Evolutionary conservation across 1,140 invertebrate species (phyloP), one percentile per base, ranked within the genome.

Genomic region (Zophobas atratus): DNA sequence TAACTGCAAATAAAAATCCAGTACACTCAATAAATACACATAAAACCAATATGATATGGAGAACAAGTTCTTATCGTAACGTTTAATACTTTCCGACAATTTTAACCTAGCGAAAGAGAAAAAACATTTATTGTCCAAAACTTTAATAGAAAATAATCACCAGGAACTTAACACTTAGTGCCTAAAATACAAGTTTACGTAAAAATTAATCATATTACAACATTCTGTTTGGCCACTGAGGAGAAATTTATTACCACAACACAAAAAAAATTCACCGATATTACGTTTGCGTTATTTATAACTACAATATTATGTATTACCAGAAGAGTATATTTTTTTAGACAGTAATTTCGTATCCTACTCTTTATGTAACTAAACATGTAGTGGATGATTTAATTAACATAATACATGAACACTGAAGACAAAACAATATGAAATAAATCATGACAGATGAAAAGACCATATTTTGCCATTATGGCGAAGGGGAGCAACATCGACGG

Each of bases 381-480:
- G 49, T 53, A 73, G 49, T 53, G 70, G 70, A 72, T 51, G 70
- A 53, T 72, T 72, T 73, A 80, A 75, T 75, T 71, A 78, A 77
- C 72, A 63, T 79, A 81, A 53, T 79, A 70, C 75, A 74, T 77
- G 72, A 81, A 79, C 75, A 76, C 70, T 81, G 77, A 79, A 67
- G 77, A 81, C 77, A 77, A 51, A 81, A 70, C 70, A 77, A 70
- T 35, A 77, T 78, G 56, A 74, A 80, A 77, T 77, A 51, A 79
- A 77, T 77, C 74, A 77, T 79, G 75, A 71, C 74, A 67, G 79
- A 80, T 79, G 79, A 80, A 77, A 79, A 70, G 80, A 82, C 77
- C 78, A 80, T 81, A 78, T 81, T 76, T 78, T 82, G 81, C 83
- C 79, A 78, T 49, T 77, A 80, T 82, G 84, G 82, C 83, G 82